phyloP scores from a whole-genome alignment of 2,888 invertebrate species.

The Chloroclystis v-ata region DNA sequence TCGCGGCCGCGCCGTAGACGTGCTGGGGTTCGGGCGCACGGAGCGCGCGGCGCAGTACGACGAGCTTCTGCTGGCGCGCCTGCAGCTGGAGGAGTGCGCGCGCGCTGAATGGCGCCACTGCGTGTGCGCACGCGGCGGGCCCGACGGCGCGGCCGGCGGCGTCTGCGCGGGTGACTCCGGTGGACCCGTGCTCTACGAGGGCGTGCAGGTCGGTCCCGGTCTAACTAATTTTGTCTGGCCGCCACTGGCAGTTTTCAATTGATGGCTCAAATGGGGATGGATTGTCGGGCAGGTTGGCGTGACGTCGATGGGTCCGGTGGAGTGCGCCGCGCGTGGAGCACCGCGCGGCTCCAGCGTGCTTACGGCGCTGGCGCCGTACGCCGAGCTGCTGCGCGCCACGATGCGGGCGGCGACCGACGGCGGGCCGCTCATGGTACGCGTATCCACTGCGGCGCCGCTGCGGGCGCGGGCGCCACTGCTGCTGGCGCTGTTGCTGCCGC shows the following conservation, averaged over 20 bases:
- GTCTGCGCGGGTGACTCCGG: slow-evolving; percentile 69
- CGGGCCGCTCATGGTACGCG: slow-evolving; percentile 38
- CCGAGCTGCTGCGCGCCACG: slow-evolving; percentile 51
- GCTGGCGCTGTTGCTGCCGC: neutral
- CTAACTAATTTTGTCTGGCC: too few relatives aligned
- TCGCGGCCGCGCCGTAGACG: slow-evolving; percentile 23
- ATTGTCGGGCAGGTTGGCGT: slow-evolving; percentile 50
- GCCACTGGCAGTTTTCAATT: too few relatives aligned
- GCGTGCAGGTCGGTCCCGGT: slow-evolving; percentile 39
- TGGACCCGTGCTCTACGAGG: slow-evolving; percentile 52
- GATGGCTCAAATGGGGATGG: too few relatives aligned
- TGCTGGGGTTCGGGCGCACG: slow-evolving; percentile 61
- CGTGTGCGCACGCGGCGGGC: slow-evolving; percentile 51
- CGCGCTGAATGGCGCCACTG: slow-evolving; percentile 50
- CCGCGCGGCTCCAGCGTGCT: slow-evolving; percentile 57
- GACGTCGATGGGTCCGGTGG: slow-evolving; percentile 59
- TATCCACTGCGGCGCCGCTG: slow-evolving; percentile 8
- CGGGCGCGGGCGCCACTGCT: slow-evolving; percentile 8
- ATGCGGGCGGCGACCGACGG: slow-evolving; percentile 43
- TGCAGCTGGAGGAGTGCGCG: slow-evolving; percentile 48
- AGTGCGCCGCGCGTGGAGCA: slow-evolving; percentile 35
- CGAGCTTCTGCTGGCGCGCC: slow-evolving; percentile 47
- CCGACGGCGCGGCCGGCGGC: slow-evolving; percentile 30
- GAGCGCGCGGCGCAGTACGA: slow-evolving; percentile 45
- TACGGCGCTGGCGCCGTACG: slow-evolving; percentile 53